phyloP scores from a whole-genome alignment of 2,888 invertebrate genomes.

The Polydrusus tereticollis region DNA sequence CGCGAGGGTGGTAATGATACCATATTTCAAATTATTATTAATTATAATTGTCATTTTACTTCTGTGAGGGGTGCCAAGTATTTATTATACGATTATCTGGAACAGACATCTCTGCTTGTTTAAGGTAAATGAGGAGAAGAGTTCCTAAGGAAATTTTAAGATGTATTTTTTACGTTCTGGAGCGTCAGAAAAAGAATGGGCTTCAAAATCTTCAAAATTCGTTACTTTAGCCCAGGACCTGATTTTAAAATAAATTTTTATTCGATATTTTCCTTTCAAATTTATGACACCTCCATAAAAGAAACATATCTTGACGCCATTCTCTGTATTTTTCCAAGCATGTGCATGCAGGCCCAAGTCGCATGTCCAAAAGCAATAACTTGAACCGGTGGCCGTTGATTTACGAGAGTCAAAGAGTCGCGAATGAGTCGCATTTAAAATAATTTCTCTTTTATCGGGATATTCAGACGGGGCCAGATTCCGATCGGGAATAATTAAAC shows the following conservation, averaged over 20 bases:
- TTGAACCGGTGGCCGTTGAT: conserved; percentile 55
- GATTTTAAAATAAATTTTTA: too few species aligned
- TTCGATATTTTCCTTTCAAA: not conserved
- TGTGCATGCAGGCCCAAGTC: conserved; percentile 38
- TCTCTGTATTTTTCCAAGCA: conserved; percentile 43
- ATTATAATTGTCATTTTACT: conserved; percentile 28
- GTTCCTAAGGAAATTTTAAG: not conserved
- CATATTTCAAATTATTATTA: conserved; percentile 31
- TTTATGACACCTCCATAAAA: conserved; percentile 3
- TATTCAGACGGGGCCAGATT: conserved; percentile 35
- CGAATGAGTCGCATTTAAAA: conserved; percentile 62
- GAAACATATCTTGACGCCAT: conserved; percentile 26
- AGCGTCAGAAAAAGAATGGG: too few species aligned
- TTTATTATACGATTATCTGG: conserved; percentile 26
- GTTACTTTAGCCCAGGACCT: too few species aligned
- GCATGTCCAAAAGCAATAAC: conserved; percentile 55
- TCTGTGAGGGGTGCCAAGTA: conserved; percentile 18
- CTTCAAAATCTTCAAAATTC: too few species aligned
- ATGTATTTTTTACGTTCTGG: too few species aligned
- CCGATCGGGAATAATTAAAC: conserved; percentile 45
- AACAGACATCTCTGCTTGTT: conserved; percentile 7
- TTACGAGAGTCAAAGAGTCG: conserved; percentile 56
- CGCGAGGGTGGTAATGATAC: conserved; percentile 25
- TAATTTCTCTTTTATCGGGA: conserved; percentile 58
- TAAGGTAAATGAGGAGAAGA: conserved; percentile 12